A percentile compares a stretch with the other conserved stretches of the same genome.
phyloP scores from a whole-genome alignment of 2,797 vertebrate species.

The Megalops cyprinoides region DNA sequence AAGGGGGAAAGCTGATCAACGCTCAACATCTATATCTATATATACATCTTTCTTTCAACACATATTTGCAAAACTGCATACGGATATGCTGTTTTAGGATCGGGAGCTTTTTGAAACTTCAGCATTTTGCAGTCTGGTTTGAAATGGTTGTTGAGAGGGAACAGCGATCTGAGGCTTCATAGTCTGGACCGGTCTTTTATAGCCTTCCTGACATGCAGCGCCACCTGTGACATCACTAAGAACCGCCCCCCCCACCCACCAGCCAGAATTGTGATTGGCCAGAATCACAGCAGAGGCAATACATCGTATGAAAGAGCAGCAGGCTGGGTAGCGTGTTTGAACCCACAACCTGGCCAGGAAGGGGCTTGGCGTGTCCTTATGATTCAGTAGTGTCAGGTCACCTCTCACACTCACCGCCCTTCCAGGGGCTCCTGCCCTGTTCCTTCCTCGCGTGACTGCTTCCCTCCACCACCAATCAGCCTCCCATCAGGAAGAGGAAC shows the following conservation, averaged over 20 bases:
- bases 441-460: background rate
- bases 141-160: background rate
- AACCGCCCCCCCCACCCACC: background rate
- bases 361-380: background rate
- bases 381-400: slow-evolving; percentile 17
- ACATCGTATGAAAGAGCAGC: background rate
- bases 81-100: background rate
- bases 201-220: background rate
- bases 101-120: background rate
- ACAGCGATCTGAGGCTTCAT: background rate
- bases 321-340: background rate
- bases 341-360: background rate
- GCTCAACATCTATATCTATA: background rate
- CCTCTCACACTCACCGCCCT: background rate
- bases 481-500: background rate
- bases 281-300: too few relatives aligned
- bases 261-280: too few relatives aligned
- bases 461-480: background rate
- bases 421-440: background rate
- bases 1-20: too few relatives aligned
- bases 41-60: slow-evolving; percentile 32
- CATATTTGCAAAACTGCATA: slow-evolving; percentile 41
- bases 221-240: background rate
- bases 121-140: background rate
- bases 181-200: background rate